Conservation (phyloP, 2,113 vertebrate species). For the Fregetta grallaria region DNA sequence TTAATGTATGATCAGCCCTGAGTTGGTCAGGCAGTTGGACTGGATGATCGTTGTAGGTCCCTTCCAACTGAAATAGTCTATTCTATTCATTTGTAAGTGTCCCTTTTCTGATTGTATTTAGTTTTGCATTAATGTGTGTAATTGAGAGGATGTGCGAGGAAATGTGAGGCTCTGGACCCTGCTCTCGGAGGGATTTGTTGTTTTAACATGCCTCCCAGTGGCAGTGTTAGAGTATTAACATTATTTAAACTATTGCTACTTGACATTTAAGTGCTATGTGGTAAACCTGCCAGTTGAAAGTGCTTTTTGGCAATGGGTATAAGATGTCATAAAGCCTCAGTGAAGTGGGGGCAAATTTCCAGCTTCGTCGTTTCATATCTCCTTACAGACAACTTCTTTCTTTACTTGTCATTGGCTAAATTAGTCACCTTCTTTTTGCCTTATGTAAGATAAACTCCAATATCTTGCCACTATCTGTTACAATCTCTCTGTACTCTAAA, state of each 20-base stretch:
- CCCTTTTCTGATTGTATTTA: neutral
- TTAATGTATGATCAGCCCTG: neutral
- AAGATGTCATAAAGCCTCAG: conserved; percentile 31
- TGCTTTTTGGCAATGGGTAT: neutral
- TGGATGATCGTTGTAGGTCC: neutral
- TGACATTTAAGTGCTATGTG: conserved; percentile 24
- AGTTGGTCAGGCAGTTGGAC: neutral
- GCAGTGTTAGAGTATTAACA: neutral
- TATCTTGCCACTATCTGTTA: neutral
- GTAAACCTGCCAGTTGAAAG: neutral
- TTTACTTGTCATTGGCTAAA: conserved; percentile 36
- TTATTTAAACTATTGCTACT: neutral
- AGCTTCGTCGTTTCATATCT: neutral
- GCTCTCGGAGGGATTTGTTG: neutral
- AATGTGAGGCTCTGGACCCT: neutral
- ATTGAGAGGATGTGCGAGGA: neutral
- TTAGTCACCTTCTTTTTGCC: conserved; percentile 35
- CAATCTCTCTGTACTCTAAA: neutral
- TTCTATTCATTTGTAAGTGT: neutral
- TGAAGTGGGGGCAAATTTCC: neutral
- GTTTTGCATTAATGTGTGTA: neutral
- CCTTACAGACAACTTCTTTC: conserved; percentile 23
- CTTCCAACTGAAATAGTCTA: neutral
- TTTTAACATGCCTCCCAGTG: conserved; percentile 15
- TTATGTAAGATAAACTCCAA: conserved; percentile 10